Conservation (phyloP, 2,888 invertebrate species). For the Platynereis dumerilii region DNA sequence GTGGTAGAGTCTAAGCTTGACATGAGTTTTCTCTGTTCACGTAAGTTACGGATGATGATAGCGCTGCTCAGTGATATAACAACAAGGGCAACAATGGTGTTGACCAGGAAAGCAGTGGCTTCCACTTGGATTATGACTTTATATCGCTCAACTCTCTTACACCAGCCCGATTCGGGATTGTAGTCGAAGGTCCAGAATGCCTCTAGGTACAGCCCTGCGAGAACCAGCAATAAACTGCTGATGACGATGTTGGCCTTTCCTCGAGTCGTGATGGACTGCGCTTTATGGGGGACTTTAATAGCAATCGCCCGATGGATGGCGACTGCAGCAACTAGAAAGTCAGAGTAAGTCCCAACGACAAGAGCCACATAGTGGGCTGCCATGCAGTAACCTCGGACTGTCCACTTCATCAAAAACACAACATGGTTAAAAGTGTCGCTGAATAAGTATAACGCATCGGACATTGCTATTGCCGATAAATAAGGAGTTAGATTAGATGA, state of each 20-base stretch:
- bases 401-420: neutral
- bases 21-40: constrained; percentile 7
- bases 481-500: constrained; percentile 1
- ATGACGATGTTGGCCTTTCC: neutral
- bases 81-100: neutral
- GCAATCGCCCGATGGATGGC: neutral
- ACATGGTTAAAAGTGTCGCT: neutral
- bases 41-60: constrained; percentile 1
- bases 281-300: neutral
- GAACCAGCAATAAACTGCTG: neutral
- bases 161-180: neutral
- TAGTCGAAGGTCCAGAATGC: neutral
- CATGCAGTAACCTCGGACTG: neutral
- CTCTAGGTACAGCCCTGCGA: neutral
- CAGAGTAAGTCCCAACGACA: neutral
- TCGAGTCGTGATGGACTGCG: neutral
- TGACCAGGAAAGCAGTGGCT: neutral
- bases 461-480: neutral
- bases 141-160: neutral
- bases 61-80: neutral
- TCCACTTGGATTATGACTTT: neutral
- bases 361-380: neutral
- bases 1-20: neutral
- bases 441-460: neutral
- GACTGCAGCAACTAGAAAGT: neutral